Conservation (phyloP, 2,888 invertebrate species). For the Syrista parreyssii region DNA sequence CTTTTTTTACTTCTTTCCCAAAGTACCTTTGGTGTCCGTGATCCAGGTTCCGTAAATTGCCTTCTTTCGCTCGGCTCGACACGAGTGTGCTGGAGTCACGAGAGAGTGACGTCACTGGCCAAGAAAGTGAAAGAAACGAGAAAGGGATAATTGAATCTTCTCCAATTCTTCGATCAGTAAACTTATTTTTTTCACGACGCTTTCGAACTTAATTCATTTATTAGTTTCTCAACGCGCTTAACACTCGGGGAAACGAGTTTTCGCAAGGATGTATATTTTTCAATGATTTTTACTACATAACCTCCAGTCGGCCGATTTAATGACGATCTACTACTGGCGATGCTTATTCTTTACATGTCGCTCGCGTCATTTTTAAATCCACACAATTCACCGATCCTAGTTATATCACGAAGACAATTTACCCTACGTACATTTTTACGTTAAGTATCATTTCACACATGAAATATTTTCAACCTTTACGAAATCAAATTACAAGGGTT, state of each 20-base stretch:
- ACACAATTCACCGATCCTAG: too few relatives aligned
- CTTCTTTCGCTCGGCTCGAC: neutral
- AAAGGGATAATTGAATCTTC: neutral
- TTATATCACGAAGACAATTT: too few relatives aligned
- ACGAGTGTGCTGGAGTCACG: too few relatives aligned
- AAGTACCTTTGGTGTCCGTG: neutral
- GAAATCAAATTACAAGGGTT: too few relatives aligned
- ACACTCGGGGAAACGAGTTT: neutral
- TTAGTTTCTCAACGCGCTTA: neutral
- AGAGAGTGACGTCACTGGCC: neutral
- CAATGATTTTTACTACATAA: neutral
- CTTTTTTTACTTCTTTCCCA: neutral
- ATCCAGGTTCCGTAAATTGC: neutral
- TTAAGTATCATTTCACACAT: too few relatives aligned
- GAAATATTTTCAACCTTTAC: too few relatives aligned
- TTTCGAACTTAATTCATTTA: neutral
- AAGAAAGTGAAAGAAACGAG: neutral
- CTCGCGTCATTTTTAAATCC: too few relatives aligned
- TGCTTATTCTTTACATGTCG: too few relatives aligned
- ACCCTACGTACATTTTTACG: too few relatives aligned
- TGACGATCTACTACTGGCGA: too few relatives aligned
- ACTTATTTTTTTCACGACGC: neutral
- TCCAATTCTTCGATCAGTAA: neutral
- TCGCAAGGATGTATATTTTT: neutral
- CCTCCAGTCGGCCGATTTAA: too few relatives aligned